These are phyloP conservation scores for Aphyosemion australe DNA, from an alignment of 2,113 vertebrate genomes.

Conservation along the genomic window DNA sequence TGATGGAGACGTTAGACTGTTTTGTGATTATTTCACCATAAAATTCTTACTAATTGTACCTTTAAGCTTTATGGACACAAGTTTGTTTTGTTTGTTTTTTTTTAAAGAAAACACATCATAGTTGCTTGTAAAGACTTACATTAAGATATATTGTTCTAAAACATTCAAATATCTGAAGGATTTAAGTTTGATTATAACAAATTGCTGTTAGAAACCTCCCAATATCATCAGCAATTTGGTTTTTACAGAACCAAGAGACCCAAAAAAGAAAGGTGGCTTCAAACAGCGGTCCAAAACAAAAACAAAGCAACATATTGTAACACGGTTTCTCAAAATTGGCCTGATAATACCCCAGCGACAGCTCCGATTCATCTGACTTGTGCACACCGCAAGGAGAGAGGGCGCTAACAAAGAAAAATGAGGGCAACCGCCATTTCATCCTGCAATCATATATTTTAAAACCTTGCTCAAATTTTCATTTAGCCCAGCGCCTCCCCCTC, in stretches of 20 bases:
- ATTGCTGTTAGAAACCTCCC: background rate
- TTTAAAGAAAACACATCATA: no score
- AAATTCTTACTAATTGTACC: no score
- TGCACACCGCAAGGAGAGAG: constrained; percentile 32
- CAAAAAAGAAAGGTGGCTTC: constrained; percentile 7
- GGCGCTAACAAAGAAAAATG: constrained; percentile 46
- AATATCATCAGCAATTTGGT: constrained; percentile 33
- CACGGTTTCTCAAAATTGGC: constrained; percentile 25
- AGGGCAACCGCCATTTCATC: constrained; percentile 58
- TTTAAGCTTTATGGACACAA: no score
- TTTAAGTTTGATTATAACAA: background rate
- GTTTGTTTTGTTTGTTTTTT: no score
- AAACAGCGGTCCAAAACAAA: constrained; percentile 7
- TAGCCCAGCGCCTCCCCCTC: constrained; percentile 63
- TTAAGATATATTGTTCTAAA: no score
- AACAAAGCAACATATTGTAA: constrained; percentile 17
- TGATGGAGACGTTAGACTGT: no score
- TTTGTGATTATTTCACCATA: no score
- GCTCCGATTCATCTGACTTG: constrained; percentile 36
- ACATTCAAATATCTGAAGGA: no score
- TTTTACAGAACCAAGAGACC: background rate
- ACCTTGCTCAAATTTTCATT: constrained; percentile 73
- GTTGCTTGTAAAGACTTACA: no score
- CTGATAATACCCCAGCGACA: constrained; percentile 38
- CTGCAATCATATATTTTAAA: constrained; percentile 64